Percentiles rank a stretch among this genome's conserved stretches.
Conservation (phyloP, 2,797 vertebrate genomes). For the Nyctibius grandis region DNA sequence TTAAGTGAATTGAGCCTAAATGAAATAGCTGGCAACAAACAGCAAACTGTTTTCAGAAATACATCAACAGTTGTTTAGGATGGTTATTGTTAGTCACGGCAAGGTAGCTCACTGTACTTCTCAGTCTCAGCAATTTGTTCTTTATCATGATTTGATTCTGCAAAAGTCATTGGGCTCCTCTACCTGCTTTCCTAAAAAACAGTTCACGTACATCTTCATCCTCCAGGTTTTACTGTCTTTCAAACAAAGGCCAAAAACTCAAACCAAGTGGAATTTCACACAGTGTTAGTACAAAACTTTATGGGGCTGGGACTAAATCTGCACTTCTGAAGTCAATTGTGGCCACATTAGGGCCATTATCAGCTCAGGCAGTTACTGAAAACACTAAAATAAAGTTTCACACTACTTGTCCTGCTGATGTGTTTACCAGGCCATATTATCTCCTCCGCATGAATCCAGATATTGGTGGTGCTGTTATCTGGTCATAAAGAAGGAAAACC, state of each 20-base stretch:
- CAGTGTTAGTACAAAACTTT: not conserved
- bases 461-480: not conserved
- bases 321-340: not conserved
- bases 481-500: not conserved
- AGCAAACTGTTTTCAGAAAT: slow-evolving; percentile 4
- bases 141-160: not conserved
- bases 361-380: slow-evolving; percentile 17
- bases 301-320: not conserved
- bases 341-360: slow-evolving; percentile 39
- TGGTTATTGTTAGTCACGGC: not conserved
- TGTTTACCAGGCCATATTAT: slow-evolving; percentile 24
- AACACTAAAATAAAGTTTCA: slow-evolving; percentile 28
- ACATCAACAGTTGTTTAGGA: not conserved
- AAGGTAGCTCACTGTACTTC: not conserved
- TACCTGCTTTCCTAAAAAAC: not conserved
- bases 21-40: not conserved
- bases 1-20: not conserved
- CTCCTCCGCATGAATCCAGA: not conserved
- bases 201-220: not conserved
- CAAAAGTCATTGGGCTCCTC: not conserved
- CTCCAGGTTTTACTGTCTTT: not conserved
- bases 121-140: not conserved
- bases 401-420: slow-evolving; percentile 4
- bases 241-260: not conserved
- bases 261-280: not conserved